These are phyloP conservation scores for Synergus itoensis DNA, from an alignment of 2,888 invertebrate species.

Conservation along the genomic window DNA sequence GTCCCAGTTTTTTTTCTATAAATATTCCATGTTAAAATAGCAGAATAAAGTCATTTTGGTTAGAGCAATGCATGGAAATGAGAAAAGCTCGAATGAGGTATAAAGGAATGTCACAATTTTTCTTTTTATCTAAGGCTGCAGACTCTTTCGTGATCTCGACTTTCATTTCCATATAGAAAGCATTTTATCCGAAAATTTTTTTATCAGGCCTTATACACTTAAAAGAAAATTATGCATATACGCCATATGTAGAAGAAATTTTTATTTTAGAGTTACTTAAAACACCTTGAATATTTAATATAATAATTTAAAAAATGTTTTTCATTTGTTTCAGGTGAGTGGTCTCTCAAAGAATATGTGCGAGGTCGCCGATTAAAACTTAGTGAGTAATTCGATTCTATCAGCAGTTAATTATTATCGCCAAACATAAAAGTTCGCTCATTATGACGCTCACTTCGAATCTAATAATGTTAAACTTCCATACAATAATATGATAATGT, in stretches of 20 bases:
- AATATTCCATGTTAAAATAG: not conserved
- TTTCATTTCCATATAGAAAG: not conserved
- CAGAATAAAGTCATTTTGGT: not conserved
- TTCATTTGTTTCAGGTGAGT: constrained; percentile 13
- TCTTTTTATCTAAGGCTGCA: not conserved
- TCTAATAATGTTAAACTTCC: not conserved
- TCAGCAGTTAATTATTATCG: not conserved
- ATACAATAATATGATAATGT: not conserved
- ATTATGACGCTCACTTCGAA: not conserved
- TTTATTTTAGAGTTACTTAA: no score
- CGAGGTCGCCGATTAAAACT: not conserved
- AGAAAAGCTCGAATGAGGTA: not conserved
- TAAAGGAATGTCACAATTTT: not conserved
- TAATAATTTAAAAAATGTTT: not conserved
- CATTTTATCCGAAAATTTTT: not conserved
- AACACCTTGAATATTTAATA: no score
- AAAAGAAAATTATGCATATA: not conserved
- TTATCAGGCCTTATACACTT: not conserved
- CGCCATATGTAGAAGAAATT: no score
- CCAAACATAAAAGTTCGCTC: not conserved
- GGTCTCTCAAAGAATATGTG: not conserved
- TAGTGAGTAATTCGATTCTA: not conserved
- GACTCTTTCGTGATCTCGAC: not conserved
- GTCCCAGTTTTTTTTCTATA: not conserved
- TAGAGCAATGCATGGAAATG: not conserved